These are phyloP conservation scores for Lycocerus yunnanus DNA, from an alignment of 2,888 invertebrate genomes.

Conservation along the genomic window DNA sequence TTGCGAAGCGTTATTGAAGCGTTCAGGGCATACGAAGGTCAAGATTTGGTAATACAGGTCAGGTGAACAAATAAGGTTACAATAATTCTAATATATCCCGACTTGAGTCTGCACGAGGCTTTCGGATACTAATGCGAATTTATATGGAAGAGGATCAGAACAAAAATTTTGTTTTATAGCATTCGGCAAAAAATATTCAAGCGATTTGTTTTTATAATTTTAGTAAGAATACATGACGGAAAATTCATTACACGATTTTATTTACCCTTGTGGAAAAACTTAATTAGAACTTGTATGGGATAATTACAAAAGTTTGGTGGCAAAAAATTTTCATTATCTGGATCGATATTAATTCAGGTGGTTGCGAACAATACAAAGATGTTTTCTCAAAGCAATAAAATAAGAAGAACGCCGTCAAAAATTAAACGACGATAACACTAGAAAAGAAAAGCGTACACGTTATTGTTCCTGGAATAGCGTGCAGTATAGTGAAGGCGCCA, in stretches of 20 bases:
- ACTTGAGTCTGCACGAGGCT: constrained; percentile 8
- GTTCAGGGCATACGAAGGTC: constrained; percentile 13
- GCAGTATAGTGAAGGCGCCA: constrained; percentile 34
- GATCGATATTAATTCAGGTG: background rate
- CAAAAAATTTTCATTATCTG: background rate
- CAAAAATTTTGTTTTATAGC: constrained; percentile 1
- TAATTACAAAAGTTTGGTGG: background rate
- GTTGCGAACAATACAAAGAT: background rate
- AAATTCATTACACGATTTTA: background rate
- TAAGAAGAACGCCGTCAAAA: background rate
- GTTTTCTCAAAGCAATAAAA: background rate
- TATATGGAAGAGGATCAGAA: constrained; percentile 20
- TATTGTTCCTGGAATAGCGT: constrained; percentile 34
- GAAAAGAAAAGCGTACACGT: constrained; percentile 24
- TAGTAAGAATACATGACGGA: background rate
- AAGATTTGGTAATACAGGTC: constrained; percentile 25
- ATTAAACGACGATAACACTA: constrained; percentile 16
- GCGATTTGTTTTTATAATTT: background rate
- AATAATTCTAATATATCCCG: constrained; percentile 25
- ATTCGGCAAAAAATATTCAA: background rate
- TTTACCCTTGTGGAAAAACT: background rate
- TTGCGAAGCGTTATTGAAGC: too few species aligned
- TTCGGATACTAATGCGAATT: constrained; percentile 29
- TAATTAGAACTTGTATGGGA: background rate
- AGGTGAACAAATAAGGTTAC: constrained; percentile 28